Percentiles rank a stretch among this genome's conserved stretches.
These are phyloP conservation scores for Sturnira hondurensis DNA, from an alignment of 2,113 vertebrate species.

Conservation along the genomic window DNA sequence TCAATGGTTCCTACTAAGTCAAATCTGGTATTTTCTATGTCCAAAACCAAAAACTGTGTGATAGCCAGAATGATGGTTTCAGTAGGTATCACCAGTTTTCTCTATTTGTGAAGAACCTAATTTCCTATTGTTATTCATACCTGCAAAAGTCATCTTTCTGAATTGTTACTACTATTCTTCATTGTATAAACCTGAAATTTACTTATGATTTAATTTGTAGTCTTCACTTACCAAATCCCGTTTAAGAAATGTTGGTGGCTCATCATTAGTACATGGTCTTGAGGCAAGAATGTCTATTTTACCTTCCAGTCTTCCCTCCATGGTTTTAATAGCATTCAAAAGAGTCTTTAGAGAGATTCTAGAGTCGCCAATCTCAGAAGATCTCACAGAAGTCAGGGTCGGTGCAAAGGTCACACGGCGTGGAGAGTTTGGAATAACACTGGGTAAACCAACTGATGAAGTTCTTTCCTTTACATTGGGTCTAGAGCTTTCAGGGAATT, in stretches of 20 bases:
- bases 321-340: constrained; percentile 69
- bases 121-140: neutral
- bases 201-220: neutral
- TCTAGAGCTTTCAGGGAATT: constrained; percentile 14
- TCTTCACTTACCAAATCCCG: constrained; percentile 70
- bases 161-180: neutral
- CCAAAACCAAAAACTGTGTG: neutral
- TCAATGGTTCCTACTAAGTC: neutral
- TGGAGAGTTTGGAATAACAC: neutral
- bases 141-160: neutral
- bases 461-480: neutral
- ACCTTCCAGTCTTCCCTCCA: constrained; percentile 67
- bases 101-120: neutral
- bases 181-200: constrained; percentile 17
- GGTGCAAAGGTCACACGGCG: constrained; percentile 57
- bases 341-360: constrained; percentile 60
- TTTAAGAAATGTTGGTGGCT: constrained; percentile 17
- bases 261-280: constrained; percentile 40
- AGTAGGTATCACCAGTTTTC: neutral
- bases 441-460: neutral
- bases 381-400: constrained; percentile 19
- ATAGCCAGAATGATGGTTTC: neutral
- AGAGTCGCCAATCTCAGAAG: constrained; percentile 46
- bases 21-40: constrained; percentile 23
- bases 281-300: constrained; percentile 59